A percentile compares a stretch with the other conserved stretches of the same genome.
These are phyloP conservation scores for Pimpla rufipes DNA, from an alignment of 2,888 invertebrate species.

Conservation along the genomic window DNA sequence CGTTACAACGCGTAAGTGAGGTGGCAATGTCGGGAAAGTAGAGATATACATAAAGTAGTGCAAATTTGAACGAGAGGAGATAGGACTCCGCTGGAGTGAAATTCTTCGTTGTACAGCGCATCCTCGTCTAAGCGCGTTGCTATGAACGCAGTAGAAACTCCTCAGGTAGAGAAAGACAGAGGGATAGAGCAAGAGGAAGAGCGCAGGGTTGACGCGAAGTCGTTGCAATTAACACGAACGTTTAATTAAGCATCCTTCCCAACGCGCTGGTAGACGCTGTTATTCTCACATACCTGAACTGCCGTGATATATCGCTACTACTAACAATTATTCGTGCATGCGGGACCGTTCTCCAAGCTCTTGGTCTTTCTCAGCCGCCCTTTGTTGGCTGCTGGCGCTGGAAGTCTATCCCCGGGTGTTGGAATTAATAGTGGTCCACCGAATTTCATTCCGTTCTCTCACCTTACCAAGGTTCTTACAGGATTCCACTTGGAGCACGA, in stretches of 20 bases:
- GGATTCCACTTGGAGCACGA: constrained; percentile 3
- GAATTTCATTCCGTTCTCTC: constrained; percentile 64
- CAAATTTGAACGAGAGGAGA: constrained; percentile 52
- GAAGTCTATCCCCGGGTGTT: constrained; percentile 77
- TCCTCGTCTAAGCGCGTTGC: constrained; percentile 46
- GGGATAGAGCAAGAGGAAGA: constrained; percentile 18
- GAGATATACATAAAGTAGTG: constrained; percentile 25
- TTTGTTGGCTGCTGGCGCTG: constrained; percentile 60
- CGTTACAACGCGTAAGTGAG: constrained; percentile 23
- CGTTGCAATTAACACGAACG: constrained; percentile 83
- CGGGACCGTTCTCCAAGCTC: constrained; percentile 44
- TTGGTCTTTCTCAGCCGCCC: constrained; percentile 53
- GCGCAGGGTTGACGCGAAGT: constrained; percentile 79
- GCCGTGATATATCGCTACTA: constrained; percentile 81
- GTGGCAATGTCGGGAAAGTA: neutral
- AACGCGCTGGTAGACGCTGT: constrained; percentile 78
- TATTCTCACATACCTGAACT: constrained; percentile 81
- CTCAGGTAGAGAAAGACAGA: constrained; percentile 64
- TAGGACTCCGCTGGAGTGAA: constrained; percentile 37
- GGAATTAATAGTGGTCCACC: constrained; percentile 78
- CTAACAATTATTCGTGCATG: constrained; percentile 80
- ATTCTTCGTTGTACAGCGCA: constrained; percentile 57
- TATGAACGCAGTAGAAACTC: constrained; percentile 50
- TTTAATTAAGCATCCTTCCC: constrained; percentile 82
- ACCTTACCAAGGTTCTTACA: constrained; percentile 60